Conservation (phyloP, 2,888 invertebrate genomes). For the Lasioglossum lativentre region DNA sequence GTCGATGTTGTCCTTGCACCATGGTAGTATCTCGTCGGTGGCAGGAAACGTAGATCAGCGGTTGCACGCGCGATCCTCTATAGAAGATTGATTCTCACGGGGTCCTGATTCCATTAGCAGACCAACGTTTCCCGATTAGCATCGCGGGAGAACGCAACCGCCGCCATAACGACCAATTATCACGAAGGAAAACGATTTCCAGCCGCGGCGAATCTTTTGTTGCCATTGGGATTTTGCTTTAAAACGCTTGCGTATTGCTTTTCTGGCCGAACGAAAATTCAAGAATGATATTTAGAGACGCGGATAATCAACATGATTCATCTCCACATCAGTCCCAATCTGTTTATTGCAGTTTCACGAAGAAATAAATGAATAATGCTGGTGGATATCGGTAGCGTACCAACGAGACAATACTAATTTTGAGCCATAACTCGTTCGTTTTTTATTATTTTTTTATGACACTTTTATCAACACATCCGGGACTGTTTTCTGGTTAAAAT, state of each 20-base stretch:
- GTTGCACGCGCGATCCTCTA: constrained; percentile 1
- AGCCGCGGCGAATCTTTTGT: constrained; percentile 12
- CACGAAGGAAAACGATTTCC: constrained; percentile 23
- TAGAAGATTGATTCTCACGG: neutral
- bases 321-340: neutral
- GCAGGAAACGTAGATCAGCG: constrained; percentile 8
- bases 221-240: neutral
- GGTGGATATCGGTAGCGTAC: neutral
- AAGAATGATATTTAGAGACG: neutral
- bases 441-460: neutral
- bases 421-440: neutral
- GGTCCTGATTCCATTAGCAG: constrained; percentile 18
- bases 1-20: neutral
- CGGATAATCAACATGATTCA: neutral
- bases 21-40: neutral
- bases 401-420: neutral
- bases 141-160: constrained; percentile 1
- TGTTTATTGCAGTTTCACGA: neutral
- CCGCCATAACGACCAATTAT: constrained; percentile 48
- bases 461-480: neutral
- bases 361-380: neutral
- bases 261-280: neutral
- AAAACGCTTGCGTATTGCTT: neutral
- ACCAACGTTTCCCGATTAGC: neutral
- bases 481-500: neutral